Base-by-base conservation (phyloP, 2,113 vertebrate genomes). In the Penelope pileata region DNA sequence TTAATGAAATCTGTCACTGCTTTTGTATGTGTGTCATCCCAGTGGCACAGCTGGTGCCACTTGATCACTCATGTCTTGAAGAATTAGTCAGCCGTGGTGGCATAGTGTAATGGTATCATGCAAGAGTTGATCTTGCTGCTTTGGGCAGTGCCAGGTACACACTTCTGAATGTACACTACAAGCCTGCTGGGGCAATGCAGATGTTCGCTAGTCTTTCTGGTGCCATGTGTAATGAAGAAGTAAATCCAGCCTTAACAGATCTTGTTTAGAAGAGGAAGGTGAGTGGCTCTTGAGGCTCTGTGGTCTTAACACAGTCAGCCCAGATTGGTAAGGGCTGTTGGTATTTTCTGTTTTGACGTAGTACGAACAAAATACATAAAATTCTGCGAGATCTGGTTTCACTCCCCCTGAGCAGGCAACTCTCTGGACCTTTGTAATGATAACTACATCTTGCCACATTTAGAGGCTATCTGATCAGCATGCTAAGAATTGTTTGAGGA, bases 201-300 rank as follows among this genome's bases (percentile, higher is more conserved):
- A 24, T 83, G 45, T 90, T 92, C 38, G 90, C 47, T 43, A 66
- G 26, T 51, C 45, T 67, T 79, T n/a, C 22, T 3, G 5, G 13
- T 53, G 34, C 48, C 47, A 59, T 67, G 8, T n/a, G 11, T 30
- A 56, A 34, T 54, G 56, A 83, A 89, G 48, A 86, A 69, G 48
- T 83, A 86, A 78, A 88, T 83, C 30, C 47, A 72, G 8, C 36
- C 58, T 89, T 78, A 83, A 16, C 13, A 18, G 23, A 60, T 38
- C 47, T 75, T 36, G 30, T 47, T 81, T 80, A 51, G 19, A 88
- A 77, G 59, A 84, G 62, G 51, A 92, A 77, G 32, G 17, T 62
- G 66, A 83, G 27, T 59, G 66, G 32, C 24, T 19, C 18, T 74
- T 88, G 63, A 86, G n/a, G 29, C 10, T 47, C 12, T 70, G 10